These are phyloP conservation scores for Corythucha ciliata DNA, from an alignment of 2,888 invertebrate species.

Conservation along the genomic window DNA sequence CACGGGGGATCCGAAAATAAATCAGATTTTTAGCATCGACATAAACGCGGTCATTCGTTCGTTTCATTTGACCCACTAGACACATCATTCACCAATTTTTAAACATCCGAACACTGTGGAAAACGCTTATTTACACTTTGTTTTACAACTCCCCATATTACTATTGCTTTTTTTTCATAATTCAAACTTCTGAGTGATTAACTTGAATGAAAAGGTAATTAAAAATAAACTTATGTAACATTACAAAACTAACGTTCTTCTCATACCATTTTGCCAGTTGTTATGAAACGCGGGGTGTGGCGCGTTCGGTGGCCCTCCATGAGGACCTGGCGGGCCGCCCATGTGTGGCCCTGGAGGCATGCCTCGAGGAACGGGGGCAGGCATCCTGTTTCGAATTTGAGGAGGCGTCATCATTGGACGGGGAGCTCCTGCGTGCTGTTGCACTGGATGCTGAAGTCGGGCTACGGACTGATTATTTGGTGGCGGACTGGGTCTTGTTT, in stretches of 20 bases:
- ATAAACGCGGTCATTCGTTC: too few relatives aligned
- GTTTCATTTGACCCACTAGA: too few relatives aligned
- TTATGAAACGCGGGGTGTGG: conserved; percentile 44
- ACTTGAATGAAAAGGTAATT: too few relatives aligned
- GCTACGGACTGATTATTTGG: conserved; percentile 53
- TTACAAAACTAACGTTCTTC: conserved; percentile 28
- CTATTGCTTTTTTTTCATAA: too few relatives aligned
- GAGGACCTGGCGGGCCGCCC: conserved; percentile 37
- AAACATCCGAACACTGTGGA: too few relatives aligned
- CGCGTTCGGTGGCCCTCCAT: conserved; percentile 45
- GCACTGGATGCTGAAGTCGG: conserved; percentile 47
- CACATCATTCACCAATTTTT: too few relatives aligned
- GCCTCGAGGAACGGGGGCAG: conserved; percentile 45
- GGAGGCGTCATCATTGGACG: conserved; percentile 52
- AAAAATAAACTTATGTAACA: too few relatives aligned
- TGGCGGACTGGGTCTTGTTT: conserved; percentile 75
- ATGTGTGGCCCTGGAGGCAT: conserved; percentile 40
- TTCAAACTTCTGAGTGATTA: too few relatives aligned
- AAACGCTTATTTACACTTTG: too few relatives aligned
- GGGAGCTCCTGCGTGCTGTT: conserved; percentile 41
- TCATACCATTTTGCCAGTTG: conserved; percentile 46
- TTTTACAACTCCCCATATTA: too few relatives aligned
- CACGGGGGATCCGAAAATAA: too few relatives aligned
- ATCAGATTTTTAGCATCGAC: too few relatives aligned
- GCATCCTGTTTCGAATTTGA: conserved; percentile 48